Evolutionary conservation across 2,113 vertebrate species (phyloP).

Genomic region (Poecilia latipinna): DNA sequence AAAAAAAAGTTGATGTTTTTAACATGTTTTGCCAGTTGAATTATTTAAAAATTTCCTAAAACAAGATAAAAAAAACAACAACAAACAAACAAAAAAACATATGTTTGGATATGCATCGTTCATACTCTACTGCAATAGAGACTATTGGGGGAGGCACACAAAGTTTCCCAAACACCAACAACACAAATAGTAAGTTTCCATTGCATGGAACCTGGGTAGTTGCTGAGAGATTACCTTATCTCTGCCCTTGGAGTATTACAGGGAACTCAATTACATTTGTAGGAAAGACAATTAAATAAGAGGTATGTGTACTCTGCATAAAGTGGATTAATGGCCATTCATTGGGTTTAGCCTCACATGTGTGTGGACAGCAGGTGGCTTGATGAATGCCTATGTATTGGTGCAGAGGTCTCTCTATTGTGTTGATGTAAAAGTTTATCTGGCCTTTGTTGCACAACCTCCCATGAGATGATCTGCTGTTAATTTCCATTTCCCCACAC

Average conservation of each 20-base stretch:
- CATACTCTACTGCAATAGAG: slow-evolving; percentile 39
- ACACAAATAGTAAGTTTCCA: slow-evolving; percentile 66
- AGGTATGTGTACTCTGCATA: background rate
- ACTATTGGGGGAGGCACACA: slow-evolving; percentile 28
- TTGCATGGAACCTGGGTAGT: slow-evolving; percentile 23
- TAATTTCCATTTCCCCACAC: slow-evolving; percentile 40
- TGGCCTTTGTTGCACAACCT: slow-evolving; percentile 33
- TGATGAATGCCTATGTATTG: slow-evolving; percentile 11
- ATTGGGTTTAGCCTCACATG: slow-evolving; percentile 35
- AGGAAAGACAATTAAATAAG: slow-evolving; percentile 37
- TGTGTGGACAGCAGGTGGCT: slow-evolving; percentile 20
- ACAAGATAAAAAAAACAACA: slow-evolving; percentile 40
- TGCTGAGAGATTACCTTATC: slow-evolving; percentile 44
- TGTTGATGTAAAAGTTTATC: slow-evolving; percentile 28
- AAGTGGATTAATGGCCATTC: slow-evolving; percentile 41
- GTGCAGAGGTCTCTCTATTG: background rate
- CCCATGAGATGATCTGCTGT: slow-evolving; percentile 24
- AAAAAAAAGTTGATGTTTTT: no score
- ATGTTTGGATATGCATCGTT: slow-evolving; percentile 63
- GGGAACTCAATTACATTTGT: slow-evolving; percentile 49
- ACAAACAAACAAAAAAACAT: background rate
- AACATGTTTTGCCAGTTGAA: background rate
- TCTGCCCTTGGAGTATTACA: slow-evolving; percentile 44
- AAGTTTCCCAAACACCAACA: slow-evolving; percentile 60
- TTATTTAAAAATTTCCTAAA: slow-evolving; percentile 19